Base-by-base conservation (phyloP, 2,888 invertebrate species). In the Euplexia lucipara region DNA sequence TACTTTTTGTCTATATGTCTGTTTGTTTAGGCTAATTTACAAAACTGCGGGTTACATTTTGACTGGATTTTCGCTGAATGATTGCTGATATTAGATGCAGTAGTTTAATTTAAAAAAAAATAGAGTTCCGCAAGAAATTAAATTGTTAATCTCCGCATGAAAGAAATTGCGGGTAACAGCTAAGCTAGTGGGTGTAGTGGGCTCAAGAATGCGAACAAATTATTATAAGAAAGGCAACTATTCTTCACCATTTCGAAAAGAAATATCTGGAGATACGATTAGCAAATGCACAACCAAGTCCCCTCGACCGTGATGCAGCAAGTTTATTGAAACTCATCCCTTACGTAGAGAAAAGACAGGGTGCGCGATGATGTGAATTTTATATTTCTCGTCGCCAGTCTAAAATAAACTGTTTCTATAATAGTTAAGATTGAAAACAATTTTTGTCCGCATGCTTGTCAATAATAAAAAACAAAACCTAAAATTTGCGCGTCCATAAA, bases 361-460 rank as follows among this genome's bases (percentile, higher is more conserved):
- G 57, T 42, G 41, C 44, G 35, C 59, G 75, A 74, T 57, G 34
- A 64, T 37, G 65, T 64, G 37, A 64, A 71, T 69, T 64, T 71
- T 39, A 49, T 64, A 42, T 53, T 71, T 62, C 30, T 30, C 12
- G 10, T 39, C 41, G 22, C 41, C 35, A 26, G 12, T n/a, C 44
- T 61, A 34, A 49, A 39, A 16, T 7, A 12, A 6, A 32, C 32
- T 61, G 14, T 37, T 49, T 61, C n/a, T 20, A 47, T 47, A 68
- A 68, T 26, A 47, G 45, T 18, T 30, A n/a, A 34, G 45, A 47
- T 12, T 3, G 47, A 58, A 39, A 47, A 39, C 10, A 47, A 18
- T 67, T 53, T 3, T 30, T 30, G 12, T 10, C 20, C 9, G 14
- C 3, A 34, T 18, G 9, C 30, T 35, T 65, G 9, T 39, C 45